A percentile compares a stretch with the other conserved stretches of the same genome.
Evolutionary conservation across 35 echinoderm and acorn worm species (phyloP).

Genomic region (Ophioderma brevispina): DNA sequence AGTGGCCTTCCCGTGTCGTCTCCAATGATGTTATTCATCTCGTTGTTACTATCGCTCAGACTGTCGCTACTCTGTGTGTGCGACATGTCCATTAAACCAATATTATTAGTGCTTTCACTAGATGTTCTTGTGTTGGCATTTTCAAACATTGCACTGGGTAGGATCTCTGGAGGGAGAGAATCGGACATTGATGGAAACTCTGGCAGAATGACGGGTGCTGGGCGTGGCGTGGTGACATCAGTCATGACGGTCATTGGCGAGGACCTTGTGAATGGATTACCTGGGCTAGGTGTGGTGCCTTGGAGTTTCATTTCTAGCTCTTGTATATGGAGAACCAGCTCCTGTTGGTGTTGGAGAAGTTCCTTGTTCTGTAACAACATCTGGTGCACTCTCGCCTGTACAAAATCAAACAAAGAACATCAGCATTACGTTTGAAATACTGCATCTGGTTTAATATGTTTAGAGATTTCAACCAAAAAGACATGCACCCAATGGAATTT

Average conservation of each 20-base stretch:
- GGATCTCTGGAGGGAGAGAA: slow-evolving; percentile 19
- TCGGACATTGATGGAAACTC: slow-evolving; percentile 79
- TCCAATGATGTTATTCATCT: slow-evolving; percentile 39
- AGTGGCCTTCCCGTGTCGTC: slow-evolving; percentile 22
- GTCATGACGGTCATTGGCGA: slow-evolving; percentile 25
- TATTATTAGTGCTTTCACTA: not conserved
- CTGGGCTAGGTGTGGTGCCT: slow-evolving; percentile 52
- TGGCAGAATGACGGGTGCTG: slow-evolving; percentile 60
- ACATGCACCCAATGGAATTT: no score
- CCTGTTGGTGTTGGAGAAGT: slow-evolving; percentile 84
- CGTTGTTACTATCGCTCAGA: slow-evolving; percentile 69
- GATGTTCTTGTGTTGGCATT: slow-evolving; percentile 21
- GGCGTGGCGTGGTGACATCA: slow-evolving; percentile 28
- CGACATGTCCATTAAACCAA: slow-evolving; percentile 33
- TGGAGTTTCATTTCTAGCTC: slow-evolving; percentile 85
- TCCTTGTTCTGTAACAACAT: slow-evolving; percentile 90
- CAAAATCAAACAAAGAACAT: not conserved
- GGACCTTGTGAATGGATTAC: slow-evolving; percentile 74
- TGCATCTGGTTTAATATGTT: no score
- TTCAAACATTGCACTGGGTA: slow-evolving; percentile 35
- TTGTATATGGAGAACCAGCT: slow-evolving; percentile 74
- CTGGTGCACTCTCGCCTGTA: slow-evolving; percentile 93
- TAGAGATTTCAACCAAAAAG: no score
- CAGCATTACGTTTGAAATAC: no score
- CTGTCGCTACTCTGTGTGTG: slow-evolving; percentile 53